phyloP scores from a whole-genome alignment of 1,140 invertebrate species.

The Papilio xuthus region DNA sequence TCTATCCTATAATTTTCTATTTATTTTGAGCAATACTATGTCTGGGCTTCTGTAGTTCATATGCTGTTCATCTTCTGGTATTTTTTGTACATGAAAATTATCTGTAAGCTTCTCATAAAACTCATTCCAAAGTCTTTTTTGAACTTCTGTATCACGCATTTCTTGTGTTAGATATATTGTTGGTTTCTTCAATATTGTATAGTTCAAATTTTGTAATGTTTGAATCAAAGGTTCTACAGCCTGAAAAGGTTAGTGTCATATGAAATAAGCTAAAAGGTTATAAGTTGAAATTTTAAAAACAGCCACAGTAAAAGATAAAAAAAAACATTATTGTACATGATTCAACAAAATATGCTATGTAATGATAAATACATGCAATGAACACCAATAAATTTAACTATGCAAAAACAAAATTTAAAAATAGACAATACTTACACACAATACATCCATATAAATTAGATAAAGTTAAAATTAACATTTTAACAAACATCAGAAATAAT shows the following conservation, averaged over 20 bases:
- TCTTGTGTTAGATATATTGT: constrained; percentile 82
- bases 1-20: constrained; percentile 67
- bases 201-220: constrained; percentile 78
- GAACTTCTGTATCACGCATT: constrained; percentile 82
- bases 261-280: constrained; percentile 16
- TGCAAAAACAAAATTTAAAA: neutral
- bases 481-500: neutral
- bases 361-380: neutral
- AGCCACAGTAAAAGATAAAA: neutral
- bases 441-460: neutral
- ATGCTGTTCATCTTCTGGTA: constrained; percentile 82
- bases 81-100: constrained; percentile 75
- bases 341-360: neutral
- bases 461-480: neutral
- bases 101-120: constrained; percentile 79
- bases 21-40: constrained; percentile 81
- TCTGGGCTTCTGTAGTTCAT: constrained; percentile 81
- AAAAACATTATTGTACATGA: neutral
- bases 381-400: neutral
- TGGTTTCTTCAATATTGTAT: constrained; percentile 73
- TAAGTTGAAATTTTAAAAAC: neutral
- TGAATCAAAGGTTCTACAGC: constrained; percentile 81
- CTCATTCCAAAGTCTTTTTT: constrained; percentile 80
- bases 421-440: neutral
- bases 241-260: constrained; percentile 73